Base-by-base conservation (phyloP, 2,888 invertebrate species). In the Cosmia trapezina region DNA sequence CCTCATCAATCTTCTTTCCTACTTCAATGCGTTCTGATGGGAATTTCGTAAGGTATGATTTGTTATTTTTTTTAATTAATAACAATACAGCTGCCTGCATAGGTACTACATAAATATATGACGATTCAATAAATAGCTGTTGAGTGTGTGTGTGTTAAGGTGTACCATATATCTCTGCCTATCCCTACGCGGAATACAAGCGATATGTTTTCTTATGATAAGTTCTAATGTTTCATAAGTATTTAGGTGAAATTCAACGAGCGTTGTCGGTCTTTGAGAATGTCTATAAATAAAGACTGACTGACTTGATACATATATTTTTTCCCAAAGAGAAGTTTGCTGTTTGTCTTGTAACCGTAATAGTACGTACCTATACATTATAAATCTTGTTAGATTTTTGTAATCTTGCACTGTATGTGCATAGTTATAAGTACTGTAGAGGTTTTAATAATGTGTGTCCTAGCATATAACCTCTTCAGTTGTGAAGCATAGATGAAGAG, bases 1-100 rank as follows among this genome's bases (percentile, higher is more conserved):
- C 94, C n/a, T 78, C 95, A 22, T 95, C 95, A 28, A 74, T 92
- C 33, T 80, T 92, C 57, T 88, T 93, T 83, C 92, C 92, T 14
- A 86, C 89, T 67, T 83, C 89, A 64, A 78, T 92, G 78, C 90
- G 89, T 71, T 74, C 90, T 83, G 76, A 86, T 76, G 86, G 89
- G 68, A 83, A 91, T 79, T 73, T 80, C 41, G 41, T 89, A 56
- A 93, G 88, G 94, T 93, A 82, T 43, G 62, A 0, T 1, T 51
- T 9, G 3, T 63, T 9, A 1, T 47, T 7, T 28, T 28, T 12
- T 53, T 53, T 53, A 51, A n/a, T n/a, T 12, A 53, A 5, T 22
- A 2, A 53, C 4, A 53, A 53, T 22, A 53, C 2, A 2, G 12
- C 22, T 22, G 11, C 49, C 51, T 4, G 1, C 51, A 12, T 51